Percentiles rank a stretch among this genome's conserved stretches.
These are phyloP conservation scores for Metellina segmentata DNA, from an alignment of 2,888 invertebrate species.

Conservation along the genomic window DNA sequence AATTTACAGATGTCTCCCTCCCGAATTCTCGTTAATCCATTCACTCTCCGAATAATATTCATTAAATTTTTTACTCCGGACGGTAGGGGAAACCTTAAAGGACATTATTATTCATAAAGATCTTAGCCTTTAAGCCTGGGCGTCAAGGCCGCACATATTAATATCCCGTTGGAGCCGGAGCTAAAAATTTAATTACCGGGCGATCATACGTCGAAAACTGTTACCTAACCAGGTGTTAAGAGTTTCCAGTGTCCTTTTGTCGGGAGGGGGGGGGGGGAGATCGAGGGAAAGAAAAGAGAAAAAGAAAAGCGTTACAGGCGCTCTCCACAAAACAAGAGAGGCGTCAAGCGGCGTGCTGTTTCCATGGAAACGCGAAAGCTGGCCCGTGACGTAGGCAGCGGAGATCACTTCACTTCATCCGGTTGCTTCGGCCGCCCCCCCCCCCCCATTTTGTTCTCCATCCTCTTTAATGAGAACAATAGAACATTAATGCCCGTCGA, in stretches of 20 bases:
- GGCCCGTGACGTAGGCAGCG: conserved; percentile 22
- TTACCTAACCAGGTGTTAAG: conserved; percentile 25
- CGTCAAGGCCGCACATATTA: no score
- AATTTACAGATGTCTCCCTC: no score
- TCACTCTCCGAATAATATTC: no score
- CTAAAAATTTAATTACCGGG: neutral
- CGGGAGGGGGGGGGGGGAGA: neutral
- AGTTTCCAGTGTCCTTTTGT: neutral
- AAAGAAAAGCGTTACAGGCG: neutral
- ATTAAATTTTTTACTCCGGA: no score
- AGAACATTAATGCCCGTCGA: conserved; percentile 10
- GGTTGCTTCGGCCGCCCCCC: neutral
- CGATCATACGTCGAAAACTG: neutral
- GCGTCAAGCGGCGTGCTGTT: conserved; percentile 22
- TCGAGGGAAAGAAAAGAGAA: neutral
- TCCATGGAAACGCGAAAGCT: conserved; percentile 11
- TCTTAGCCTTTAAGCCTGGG: no score
- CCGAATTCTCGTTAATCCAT: no score
- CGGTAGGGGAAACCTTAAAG: no score
- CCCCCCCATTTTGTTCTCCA: neutral
- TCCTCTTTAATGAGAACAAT: conserved; percentile 40
- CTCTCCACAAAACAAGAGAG: neutral
- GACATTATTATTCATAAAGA: no score
- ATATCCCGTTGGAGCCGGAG: neutral
- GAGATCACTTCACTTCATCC: conserved; percentile 23